Evolutionary conservation across 2,113 vertebrate genomes (phyloP), one percentile per base, ranked within the genome.

Genomic region (Typhlomys cinereus): DNA sequence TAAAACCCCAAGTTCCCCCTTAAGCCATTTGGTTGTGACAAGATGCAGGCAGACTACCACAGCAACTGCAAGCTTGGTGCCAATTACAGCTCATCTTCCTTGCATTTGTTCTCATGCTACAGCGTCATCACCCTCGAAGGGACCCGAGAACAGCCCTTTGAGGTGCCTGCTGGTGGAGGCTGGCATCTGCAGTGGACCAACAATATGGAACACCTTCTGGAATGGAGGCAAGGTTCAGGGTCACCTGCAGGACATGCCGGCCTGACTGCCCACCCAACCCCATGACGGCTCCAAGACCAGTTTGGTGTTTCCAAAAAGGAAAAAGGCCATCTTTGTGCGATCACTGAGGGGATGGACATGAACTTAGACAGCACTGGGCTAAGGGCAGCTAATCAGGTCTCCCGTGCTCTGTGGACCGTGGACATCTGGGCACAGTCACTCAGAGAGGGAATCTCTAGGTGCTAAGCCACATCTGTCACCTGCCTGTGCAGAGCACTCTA

Each of bases 401-500:
- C 9, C 36, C 2, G 2, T 18, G 12, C 13, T 2, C 6, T 57
- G 50, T 29, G 36, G 48, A 20, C 1, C 1, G 27, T 3, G 20
- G 27, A 46, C 4, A 23, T 11, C 25, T 4, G 61, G 48, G 54
- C 36, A 4, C n/a, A n/a, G 80, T 21, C 5, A 41, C 7, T 70
- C 39, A 1, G 50, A 50, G 34, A 0, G 34, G 36, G 50, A 61
- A 20, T 27, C 36, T 29, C 44, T 0, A 62, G 62, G 93, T 15
- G 91, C 90, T 96, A 69, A 69, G 95, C 80, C 18, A 85, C 74
- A 7, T 31, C 27, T 73, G 69, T 9, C 73, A 59, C 41, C 62
- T 78, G 90, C 96, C 95, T 1, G 39, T 78, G 92, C 97, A 90
- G 73, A 93, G 66, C 59, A 21, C 85, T 88, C 95, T 84, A 14